phyloP scores from a whole-genome alignment of 2,888 invertebrate species.

The Cephus runcator region DNA sequence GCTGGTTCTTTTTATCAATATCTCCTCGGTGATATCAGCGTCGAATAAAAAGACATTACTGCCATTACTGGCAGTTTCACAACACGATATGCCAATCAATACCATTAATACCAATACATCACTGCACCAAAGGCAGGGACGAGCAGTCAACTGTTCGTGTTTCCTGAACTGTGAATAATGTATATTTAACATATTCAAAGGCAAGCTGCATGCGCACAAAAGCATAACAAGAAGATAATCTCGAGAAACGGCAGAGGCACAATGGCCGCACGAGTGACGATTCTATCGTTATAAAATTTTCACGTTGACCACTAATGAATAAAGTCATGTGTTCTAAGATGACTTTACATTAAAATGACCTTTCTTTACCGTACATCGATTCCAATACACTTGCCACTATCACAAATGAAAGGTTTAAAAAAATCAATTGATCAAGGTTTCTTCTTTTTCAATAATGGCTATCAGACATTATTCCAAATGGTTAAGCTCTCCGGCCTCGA shows the following conservation, averaged over 20 bases:
- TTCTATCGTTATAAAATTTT: background rate
- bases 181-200: background rate
- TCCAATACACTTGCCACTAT: background rate
- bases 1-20: too few relatives aligned
- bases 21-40: background rate
- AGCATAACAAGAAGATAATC: background rate
- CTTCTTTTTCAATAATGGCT: too few relatives aligned
- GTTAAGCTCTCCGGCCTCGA: background rate
- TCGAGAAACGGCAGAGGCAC: background rate
- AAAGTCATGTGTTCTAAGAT: background rate
- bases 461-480: too few relatives aligned
- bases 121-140: background rate
- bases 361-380: background rate
- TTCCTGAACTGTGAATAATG: background rate
- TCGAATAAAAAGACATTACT: background rate
- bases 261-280: background rate
- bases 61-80: background rate
- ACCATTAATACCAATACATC: background rate
- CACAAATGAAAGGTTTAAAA: background rate
- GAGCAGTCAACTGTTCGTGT: background rate
- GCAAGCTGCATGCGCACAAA: background rate
- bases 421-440: too few relatives aligned
- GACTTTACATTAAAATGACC: background rate
- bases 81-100: background rate
- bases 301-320: background rate